These are phyloP conservation scores for Brachionus paranguensis DNA, from an alignment of 1,140 invertebrate species.

Conservation along the genomic window DNA sequence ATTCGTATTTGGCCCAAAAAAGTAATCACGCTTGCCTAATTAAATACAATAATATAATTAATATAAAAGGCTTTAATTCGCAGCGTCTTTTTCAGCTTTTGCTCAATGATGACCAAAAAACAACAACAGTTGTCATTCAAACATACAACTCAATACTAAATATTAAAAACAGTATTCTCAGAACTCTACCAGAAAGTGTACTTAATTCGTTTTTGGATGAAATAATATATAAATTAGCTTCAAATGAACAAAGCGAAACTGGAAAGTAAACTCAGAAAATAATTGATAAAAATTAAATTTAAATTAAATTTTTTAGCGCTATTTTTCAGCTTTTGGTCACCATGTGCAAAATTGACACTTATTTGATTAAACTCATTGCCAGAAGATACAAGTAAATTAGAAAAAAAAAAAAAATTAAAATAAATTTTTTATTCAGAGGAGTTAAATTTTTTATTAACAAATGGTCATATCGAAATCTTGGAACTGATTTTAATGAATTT, in stretches of 20 bases:
- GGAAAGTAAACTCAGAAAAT: not conserved
- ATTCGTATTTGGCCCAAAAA: not conserved
- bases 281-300: not conserved
- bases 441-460: not conserved
- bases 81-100: conserved; percentile 25
- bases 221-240: conserved; percentile 22
- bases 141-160: not conserved
- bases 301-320: not conserved
- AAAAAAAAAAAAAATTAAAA: not conserved
- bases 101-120: conserved; percentile 24
- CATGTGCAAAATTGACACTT: not conserved
- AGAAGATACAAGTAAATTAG: conserved; percentile 3
- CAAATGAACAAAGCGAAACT: not conserved
- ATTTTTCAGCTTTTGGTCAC: not conserved
- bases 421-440: not conserved
- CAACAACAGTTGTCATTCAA: conserved; percentile 16
- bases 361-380: not conserved
- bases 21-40: not conserved
- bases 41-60: not conserved
- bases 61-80: not conserved
- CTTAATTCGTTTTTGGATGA: conserved; percentile 19
- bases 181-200: not conserved
- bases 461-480: not conserved
- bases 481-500: not conserved
- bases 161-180: not conserved